These are phyloP conservation scores for Drosophila mauritiana DNA, from an alignment of 1,140 invertebrate genomes.

Conservation along the genomic window DNA sequence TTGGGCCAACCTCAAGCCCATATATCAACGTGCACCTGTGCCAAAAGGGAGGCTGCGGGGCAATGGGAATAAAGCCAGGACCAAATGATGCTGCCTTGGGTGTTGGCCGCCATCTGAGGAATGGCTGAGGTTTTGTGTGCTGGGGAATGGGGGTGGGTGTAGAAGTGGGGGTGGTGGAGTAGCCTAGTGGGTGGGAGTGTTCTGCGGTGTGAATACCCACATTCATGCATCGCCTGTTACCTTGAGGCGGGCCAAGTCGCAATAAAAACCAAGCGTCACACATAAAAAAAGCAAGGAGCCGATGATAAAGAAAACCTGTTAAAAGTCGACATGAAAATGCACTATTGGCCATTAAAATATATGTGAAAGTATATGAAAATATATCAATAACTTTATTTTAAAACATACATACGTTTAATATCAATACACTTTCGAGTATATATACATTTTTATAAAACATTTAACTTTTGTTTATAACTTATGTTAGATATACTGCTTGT, in stretches of 20 bases:
- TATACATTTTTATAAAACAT: background rate
- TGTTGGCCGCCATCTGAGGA: conserved; percentile 38
- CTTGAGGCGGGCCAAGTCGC: conserved; percentile 41
- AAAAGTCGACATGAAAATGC: conserved; percentile 1
- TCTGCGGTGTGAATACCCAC: conserved; percentile 30
- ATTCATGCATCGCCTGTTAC: conserved; percentile 37
- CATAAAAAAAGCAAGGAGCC: conserved; percentile 29
- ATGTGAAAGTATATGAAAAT: background rate
- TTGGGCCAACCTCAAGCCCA: conserved; percentile 42
- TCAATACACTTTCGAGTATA: too few relatives aligned
- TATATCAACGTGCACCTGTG: conserved; percentile 75
- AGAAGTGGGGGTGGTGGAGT: background rate
- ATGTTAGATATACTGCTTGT: too few relatives aligned
- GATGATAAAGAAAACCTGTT: conserved; percentile 1
- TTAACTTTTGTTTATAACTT: too few relatives aligned
- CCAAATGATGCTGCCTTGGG: conserved; percentile 41
- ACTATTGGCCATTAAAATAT: background rate
- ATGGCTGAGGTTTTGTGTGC: conserved; percentile 15
- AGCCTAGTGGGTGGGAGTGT: background rate
- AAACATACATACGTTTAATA: background rate
- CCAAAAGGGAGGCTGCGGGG: conserved; percentile 30
- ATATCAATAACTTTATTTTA: too few relatives aligned
- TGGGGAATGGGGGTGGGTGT: conserved; percentile 1
- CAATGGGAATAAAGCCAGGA: conserved; percentile 41
- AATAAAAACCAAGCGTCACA: conserved; percentile 49